Base-by-base conservation (phyloP, 2,888 invertebrate species). In the Tachystola acroxantha region DNA sequence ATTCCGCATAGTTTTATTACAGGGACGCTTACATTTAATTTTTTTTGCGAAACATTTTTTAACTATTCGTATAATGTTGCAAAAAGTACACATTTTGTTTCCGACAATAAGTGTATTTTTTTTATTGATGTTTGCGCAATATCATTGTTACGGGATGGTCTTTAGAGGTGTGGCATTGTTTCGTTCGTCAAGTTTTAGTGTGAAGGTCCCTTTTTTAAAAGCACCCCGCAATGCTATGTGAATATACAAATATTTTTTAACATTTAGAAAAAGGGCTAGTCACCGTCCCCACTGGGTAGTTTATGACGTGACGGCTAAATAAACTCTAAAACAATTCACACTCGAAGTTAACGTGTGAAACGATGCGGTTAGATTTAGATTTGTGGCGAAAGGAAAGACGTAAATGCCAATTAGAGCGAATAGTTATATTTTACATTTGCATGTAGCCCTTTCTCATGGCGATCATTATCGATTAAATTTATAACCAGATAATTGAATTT, bases 31-130 rank as follows among this genome's bases (percentile, higher is more conserved):
- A 43, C 40, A 46, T 51, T 49, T 31, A 34, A 25, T 30, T 13
- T 71, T 77, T 79, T 77, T 75, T 67, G 72, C 71, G 50, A 61
- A 63, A 48, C n/a, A 55, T 60, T 66, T 72, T 76, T 73, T 69
- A 65, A 62, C 50, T 48, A 57, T 62, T 53, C 41, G 29, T 33
- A 10, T 49, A 49, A 57, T 57, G 50, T 61, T 75, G 79, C 79
- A 79, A 81, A 79, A 78, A 77, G 48, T 57, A 26, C 46, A 6
- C 11, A 6, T 60, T n/a, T 72, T 71, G 67, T 73, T 66, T 59
- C 48, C 42, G 46, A 50, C 32, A 42, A 46, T 47, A 40, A 48
- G 7, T n/a, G 2, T 41, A 45, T 38, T 49, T 54, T 62, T 64
- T 55, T 46, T 57, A 32, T 53, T 65, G 59, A n/a, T 65, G 60